Conservation (phyloP, 2,113 vertebrate species). For the Mus spicilegus region DNA sequence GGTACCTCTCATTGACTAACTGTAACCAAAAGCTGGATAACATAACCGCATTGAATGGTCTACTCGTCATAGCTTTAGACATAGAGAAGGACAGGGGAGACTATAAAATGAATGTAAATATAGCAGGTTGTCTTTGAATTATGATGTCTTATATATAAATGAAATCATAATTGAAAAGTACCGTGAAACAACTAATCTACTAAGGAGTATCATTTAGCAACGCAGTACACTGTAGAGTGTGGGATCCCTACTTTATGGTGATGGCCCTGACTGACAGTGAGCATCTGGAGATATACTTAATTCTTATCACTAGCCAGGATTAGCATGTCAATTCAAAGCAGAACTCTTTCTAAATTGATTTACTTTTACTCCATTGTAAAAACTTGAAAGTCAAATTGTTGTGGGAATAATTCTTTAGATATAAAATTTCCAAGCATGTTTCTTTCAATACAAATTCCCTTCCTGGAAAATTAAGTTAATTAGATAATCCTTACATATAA, state of each 20-base stretch:
- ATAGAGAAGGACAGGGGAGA: not conserved
- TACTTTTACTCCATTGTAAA: not conserved
- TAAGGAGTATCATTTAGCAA: not conserved
- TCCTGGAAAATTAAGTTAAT: not conserved
- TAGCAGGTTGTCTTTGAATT: not conserved
- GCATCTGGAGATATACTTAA: not conserved
- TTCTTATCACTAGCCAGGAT: not conserved
- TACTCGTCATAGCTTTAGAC: not conserved
- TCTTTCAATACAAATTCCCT: not conserved
- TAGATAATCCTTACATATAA: not conserved
- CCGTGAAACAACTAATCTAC: rapidly evolving
- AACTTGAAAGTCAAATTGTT: not conserved
- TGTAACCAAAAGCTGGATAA: not conserved
- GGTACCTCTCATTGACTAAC: not conserved
- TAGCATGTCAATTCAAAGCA: not conserved
- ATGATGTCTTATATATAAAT: not conserved
- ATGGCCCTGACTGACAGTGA: not conserved
- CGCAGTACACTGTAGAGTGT: too few relatives aligned
- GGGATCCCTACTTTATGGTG: not conserved
- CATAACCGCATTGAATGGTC: not conserved
- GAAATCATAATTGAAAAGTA: not conserved
- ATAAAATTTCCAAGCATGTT: not conserved
- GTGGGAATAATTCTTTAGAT: not conserved
- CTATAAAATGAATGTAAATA: not conserved
- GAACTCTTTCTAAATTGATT: not conserved